These are phyloP conservation scores for Metallyticus violacea DNA, from an alignment of 2,888 invertebrate species.

Conservation along the genomic window DNA sequence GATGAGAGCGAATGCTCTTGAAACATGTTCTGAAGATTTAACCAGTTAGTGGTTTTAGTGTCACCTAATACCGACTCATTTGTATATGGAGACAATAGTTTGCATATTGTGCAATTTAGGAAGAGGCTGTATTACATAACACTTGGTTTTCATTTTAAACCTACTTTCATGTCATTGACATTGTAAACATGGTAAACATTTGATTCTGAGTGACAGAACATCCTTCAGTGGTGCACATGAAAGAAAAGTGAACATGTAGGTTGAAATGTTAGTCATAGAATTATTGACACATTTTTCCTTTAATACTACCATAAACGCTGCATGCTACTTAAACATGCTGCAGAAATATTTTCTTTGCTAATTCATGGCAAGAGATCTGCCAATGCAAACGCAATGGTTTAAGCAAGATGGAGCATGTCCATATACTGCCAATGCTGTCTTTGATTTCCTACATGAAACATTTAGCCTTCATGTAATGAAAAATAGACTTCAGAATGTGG, in stretches of 20 bases:
- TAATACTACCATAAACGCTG: neutral
- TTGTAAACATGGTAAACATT: neutral
- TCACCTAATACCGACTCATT: too few relatives aligned
- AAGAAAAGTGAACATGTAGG: neutral
- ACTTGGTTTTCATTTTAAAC: too few relatives aligned
- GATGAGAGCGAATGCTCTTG: too few relatives aligned
- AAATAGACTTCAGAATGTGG: neutral
- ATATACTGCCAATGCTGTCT: neutral
- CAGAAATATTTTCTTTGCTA: neutral
- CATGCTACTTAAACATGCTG: neutral
- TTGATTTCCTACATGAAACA: neutral
- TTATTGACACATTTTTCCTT: neutral
- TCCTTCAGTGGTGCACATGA: neutral
- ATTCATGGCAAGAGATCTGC: too few relatives aligned
- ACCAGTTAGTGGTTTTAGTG: too few relatives aligned
- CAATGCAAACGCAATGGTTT: neutral
- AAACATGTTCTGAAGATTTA: too few relatives aligned
- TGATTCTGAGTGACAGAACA: neutral
- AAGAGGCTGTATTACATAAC: too few relatives aligned
- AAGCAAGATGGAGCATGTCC: neutral
- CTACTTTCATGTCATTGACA: too few relatives aligned
- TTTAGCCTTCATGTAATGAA: neutral
- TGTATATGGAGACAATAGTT: too few relatives aligned
- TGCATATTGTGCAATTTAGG: too few relatives aligned
- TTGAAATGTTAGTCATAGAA: neutral